Percentiles rank a stretch among this genome's conserved stretches.
phyloP scores from a whole-genome alignment of 2,888 invertebrate genomes.

The Lacanobia oleracea region DNA sequence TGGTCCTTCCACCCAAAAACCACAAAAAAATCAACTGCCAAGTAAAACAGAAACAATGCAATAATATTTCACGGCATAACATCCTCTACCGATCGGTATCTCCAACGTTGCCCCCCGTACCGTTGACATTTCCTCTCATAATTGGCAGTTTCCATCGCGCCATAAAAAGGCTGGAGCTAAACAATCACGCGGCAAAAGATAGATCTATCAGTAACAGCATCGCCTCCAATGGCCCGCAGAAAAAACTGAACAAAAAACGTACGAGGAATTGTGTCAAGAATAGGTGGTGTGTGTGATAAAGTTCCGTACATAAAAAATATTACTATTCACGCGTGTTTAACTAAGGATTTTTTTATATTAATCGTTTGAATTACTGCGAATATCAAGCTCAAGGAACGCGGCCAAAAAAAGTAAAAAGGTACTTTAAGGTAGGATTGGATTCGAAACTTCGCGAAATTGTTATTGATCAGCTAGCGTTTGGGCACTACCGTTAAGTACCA shows the following conservation, averaged over 20 bases:
- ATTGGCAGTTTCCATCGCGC: constrained; percentile 40
- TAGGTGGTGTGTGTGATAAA: background rate
- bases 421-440: no score
- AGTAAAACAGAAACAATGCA: background rate
- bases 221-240: constrained; percentile 65
- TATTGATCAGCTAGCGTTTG: no score
- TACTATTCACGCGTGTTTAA: no score
- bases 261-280: constrained; percentile 41
- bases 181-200: constrained; percentile 58
- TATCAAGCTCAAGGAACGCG: no score
- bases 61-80: background rate
- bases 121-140: constrained; percentile 39
- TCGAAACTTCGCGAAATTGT: no score
- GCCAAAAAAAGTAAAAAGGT: no score
- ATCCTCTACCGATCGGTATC: constrained; percentile 12
- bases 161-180: constrained; percentile 50
- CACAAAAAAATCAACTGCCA: background rate
- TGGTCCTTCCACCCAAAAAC: background rate
- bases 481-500: no score
- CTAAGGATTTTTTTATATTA: no score
- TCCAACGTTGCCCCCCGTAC: constrained; percentile 5
- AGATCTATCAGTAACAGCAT: constrained; percentile 65
- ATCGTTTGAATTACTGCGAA: no score
- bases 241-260: constrained; percentile 68
- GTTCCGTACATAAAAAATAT: constrained; percentile 35